Evolutionary conservation across 2,113 vertebrate genomes (phyloP).

Genomic region (Oxyruncus cristatus): DNA sequence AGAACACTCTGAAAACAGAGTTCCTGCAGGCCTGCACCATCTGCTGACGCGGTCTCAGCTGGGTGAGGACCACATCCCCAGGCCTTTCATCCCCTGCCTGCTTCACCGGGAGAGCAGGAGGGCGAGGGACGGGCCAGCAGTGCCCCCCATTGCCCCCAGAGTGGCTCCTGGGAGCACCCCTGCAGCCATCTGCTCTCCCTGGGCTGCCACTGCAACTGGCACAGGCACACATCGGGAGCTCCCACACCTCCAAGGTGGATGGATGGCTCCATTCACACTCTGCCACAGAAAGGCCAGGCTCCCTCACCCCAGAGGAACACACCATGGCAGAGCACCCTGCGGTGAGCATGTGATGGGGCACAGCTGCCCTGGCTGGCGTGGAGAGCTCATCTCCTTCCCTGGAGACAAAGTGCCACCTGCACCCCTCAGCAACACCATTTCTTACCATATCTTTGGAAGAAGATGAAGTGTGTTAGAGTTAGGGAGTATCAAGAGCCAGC

Average conservation of each 20-base stretch:
- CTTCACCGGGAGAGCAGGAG: background rate
- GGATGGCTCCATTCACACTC: no score
- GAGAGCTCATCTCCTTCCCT: background rate
- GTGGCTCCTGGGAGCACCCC: background rate
- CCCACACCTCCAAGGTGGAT: accelerated
- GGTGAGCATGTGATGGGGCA: no score
- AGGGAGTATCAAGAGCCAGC: background rate
- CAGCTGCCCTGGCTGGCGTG: accelerated
- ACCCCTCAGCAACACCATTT: background rate
- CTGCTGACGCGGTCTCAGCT: accelerated
- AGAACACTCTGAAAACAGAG: background rate
- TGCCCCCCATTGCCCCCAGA: no score
- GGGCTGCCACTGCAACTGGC: background rate
- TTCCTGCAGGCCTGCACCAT: background rate
- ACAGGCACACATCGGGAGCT: accelerated
- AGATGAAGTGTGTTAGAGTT: background rate
- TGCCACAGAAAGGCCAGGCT: background rate
- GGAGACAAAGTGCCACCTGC: background rate
- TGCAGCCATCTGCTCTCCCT: background rate
- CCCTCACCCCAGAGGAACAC: background rate
- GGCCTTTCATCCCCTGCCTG: background rate
- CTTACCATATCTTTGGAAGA: background rate
- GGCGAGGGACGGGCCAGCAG: background rate
- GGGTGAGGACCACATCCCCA: background rate
- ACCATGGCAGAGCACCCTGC: background rate